These are phyloP conservation scores for Vanessa atalanta DNA, from an alignment of 1,140 invertebrate genomes.

Conservation along the genomic window DNA sequence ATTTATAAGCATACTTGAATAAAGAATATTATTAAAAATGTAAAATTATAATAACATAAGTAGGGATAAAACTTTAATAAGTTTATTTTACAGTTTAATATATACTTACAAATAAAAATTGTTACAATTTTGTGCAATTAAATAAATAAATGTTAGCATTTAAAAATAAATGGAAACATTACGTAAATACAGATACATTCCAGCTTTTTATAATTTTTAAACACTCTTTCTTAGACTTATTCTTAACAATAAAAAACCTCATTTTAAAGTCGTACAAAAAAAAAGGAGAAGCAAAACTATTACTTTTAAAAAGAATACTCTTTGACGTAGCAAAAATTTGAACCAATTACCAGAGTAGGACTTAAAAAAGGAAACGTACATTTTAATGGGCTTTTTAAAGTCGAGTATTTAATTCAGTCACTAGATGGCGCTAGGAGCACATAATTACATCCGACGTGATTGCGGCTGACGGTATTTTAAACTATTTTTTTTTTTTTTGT, in stretches of 20 bases:
- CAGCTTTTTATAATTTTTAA: no score
- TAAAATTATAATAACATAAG: no score
- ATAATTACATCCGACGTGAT: slow-evolving; percentile 28
- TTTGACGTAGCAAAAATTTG: slow-evolving; percentile 26
- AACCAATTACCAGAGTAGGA: slow-evolving; percentile 24
- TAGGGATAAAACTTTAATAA: no score
- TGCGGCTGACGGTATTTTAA: slow-evolving; percentile 15
- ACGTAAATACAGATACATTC: no score
- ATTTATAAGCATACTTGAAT: no score
- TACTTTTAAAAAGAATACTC: slow-evolving; percentile 11
- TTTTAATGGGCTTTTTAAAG: slow-evolving; percentile 24
- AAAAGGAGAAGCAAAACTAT: neutral
- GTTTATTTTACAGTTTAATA: no score
- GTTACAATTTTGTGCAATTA: no score
- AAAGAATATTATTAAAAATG: no score
- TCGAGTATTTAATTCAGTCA: slow-evolving; percentile 32
- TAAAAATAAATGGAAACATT: no score
- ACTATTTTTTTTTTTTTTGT: slow-evolving; percentile 30
- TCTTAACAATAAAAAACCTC: neutral
- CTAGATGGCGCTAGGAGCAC: slow-evolving; percentile 25
- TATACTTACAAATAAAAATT: no score
- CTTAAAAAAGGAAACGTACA: slow-evolving; percentile 25
- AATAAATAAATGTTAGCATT: no score
- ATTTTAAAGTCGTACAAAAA: neutral
- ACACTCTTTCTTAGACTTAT: no score